phyloP scores from a whole-genome alignment of 2,113 vertebrate species.

The Myiozetetes cayanensis region DNA sequence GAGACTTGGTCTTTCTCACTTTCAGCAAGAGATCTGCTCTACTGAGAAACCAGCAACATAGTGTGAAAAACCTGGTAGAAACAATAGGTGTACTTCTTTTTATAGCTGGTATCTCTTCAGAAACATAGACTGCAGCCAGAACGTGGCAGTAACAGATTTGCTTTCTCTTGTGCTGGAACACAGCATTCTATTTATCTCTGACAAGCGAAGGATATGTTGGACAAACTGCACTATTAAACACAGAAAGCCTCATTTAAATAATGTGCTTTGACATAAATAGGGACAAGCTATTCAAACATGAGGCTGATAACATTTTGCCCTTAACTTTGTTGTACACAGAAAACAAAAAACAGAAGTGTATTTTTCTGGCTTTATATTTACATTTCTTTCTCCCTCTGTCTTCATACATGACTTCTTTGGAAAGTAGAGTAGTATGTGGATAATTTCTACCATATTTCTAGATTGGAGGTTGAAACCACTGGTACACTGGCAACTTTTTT shows the following conservation, averaged over 20 bases:
- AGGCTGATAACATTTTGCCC: slow-evolving; percentile 46
- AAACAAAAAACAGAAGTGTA: not conserved
- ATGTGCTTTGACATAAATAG: slow-evolving; percentile 44
- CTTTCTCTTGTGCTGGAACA: slow-evolving; percentile 55
- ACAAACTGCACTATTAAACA: slow-evolving; percentile 60
- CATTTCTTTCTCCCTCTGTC: not conserved
- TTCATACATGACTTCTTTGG: not conserved
- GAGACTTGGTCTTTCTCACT: slow-evolving; percentile 3
- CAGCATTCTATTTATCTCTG: slow-evolving; percentile 62
- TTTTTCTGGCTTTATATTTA: not conserved
- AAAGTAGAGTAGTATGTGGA: not conserved
- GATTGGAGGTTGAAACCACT: not conserved
- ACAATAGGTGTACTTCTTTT: slow-evolving; percentile 59
- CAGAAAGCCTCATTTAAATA: slow-evolving; percentile 45
- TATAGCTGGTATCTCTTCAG: slow-evolving; percentile 41
- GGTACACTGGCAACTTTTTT: not conserved
- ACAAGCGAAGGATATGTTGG: slow-evolving; percentile 52
- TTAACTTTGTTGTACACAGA: not conserved
- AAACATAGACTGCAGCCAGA: slow-evolving; percentile 41
- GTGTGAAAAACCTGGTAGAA: slow-evolving; percentile 47
- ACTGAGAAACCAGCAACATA: slow-evolving; percentile 13
- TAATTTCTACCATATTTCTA: not conserved
- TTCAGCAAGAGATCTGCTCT: not conserved
- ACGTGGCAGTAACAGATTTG: slow-evolving; percentile 53
- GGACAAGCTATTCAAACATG: slow-evolving; percentile 30